Conservation (phyloP, 1,140 invertebrate species). For the Batillaria attramentaria region DNA sequence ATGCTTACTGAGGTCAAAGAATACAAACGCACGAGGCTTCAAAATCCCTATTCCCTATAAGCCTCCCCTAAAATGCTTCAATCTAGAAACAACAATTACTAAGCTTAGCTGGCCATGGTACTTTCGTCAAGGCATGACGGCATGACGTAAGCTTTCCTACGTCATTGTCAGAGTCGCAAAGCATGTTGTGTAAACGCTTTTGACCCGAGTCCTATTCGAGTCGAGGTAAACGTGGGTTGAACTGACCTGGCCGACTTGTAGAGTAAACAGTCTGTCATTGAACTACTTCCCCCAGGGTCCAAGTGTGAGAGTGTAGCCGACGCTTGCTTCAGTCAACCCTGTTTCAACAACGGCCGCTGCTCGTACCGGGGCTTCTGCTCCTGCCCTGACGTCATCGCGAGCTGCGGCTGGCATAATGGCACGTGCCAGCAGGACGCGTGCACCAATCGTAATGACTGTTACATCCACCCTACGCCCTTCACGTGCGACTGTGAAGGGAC, state of each 20-base stretch:
- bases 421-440: conserved; percentile 48
- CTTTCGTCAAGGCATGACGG: no score
- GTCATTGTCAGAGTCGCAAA: no score
- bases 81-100: no score
- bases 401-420: conserved; percentile 54
- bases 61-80: no score
- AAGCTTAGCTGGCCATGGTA: no score
- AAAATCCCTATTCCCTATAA: no score
- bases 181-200: no score
- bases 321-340: conserved; percentile 48
- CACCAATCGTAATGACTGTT: conserved; percentile 37
- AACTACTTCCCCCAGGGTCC: conserved; percentile 72
- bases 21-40: no score
- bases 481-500: conserved; percentile 79
- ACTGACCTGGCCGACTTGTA: not conserved
- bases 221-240: no score
- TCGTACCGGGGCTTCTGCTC: conserved; percentile 48
- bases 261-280: not conserved
- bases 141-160: no score
- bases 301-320: conserved; percentile 65
- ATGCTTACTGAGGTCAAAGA: no score
- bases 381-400: conserved; percentile 43
- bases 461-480: conserved; percentile 45
- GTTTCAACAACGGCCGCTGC: conserved; percentile 48
- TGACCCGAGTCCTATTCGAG: no score